Percentiles rank a stretch among this genome's conserved stretches.
phyloP scores from a whole-genome alignment of 2,113 vertebrate species.

The Heloderma charlesbogerti region DNA sequence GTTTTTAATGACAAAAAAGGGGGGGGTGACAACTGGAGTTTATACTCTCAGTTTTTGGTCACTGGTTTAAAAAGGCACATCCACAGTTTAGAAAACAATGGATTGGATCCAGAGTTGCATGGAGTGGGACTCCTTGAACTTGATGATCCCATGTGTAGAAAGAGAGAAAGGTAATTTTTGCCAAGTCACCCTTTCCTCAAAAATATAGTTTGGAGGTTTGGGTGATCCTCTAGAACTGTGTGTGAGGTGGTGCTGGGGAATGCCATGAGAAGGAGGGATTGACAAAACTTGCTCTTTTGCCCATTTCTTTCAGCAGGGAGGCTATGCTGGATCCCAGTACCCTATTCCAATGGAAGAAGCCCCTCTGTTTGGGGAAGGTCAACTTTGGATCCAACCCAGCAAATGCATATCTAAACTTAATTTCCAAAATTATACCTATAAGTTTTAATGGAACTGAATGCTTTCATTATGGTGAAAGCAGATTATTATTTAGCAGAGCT shows the following conservation, averaged over 20 bases:
- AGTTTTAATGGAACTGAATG: not conserved
- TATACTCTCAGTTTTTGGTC: slow-evolving; percentile 10
- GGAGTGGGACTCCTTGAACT: not conserved
- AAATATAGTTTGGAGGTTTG: not conserved
- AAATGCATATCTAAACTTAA: not conserved
- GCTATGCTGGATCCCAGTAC: not conserved
- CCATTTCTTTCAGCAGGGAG: not conserved
- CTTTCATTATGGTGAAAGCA: not conserved
- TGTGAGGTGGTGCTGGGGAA: not conserved
- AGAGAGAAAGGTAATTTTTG: not conserved
- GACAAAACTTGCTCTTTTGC: not conserved
- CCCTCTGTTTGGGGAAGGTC: no score
- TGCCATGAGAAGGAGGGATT: not conserved
- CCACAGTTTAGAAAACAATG: not conserved
- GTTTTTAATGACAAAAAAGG: no score
- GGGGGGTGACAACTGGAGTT: slow-evolving; percentile 29
- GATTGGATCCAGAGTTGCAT: not conserved
- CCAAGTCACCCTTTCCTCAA: not conserved
- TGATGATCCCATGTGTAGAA: not conserved
- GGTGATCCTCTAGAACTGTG: not conserved
- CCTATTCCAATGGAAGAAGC: not conserved
- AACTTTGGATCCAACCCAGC: not conserved
- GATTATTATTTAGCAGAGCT: not conserved
- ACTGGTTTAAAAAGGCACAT: slow-evolving; percentile 13
- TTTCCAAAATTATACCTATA: not conserved